Percentiles rank a stretch among this genome's conserved stretches.
Conservation (phyloP, 1,140 invertebrate species). For the Drosophila arawakana region DNA sequence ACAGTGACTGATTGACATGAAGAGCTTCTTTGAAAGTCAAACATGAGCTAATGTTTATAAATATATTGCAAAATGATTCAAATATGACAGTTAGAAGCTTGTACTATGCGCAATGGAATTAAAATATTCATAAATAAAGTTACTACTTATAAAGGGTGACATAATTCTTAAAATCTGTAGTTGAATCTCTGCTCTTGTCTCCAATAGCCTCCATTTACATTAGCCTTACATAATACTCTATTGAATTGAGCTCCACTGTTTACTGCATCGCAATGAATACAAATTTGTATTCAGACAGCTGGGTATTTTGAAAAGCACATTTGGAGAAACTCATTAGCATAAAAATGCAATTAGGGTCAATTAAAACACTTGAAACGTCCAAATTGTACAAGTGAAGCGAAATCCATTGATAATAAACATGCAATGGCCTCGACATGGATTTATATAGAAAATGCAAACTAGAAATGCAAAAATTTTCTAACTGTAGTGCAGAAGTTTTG, state of each 20-base stretch:
- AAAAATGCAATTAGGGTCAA: conserved; percentile 59
- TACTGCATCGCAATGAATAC: conserved; percentile 23
- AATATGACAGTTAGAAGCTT: too few relatives aligned
- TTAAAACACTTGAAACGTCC: conserved; percentile 53
- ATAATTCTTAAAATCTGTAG: too few relatives aligned
- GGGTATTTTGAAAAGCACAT: neutral
- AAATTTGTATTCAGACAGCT: conserved; percentile 13
- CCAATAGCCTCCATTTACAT: neutral
- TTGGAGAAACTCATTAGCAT: conserved; percentile 49
- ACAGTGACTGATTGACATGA: neutral
- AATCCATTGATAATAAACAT: conserved; percentile 59
- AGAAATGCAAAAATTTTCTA: conserved; percentile 3
- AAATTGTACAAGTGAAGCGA: conserved; percentile 18
- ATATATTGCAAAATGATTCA: too few relatives aligned
- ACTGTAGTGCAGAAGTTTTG: conserved; percentile 1
- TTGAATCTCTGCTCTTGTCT: too few relatives aligned
- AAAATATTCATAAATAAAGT: too few relatives aligned
- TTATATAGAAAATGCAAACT: conserved; percentile 6
- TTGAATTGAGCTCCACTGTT: conserved; percentile 6
- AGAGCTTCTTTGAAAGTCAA: neutral
- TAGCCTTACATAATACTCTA: neutral
- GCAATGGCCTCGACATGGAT: conserved; percentile 43
- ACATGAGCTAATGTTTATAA: too few relatives aligned
- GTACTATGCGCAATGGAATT: too few relatives aligned
- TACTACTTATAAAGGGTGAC: too few relatives aligned